Evolutionary conservation across 2,113 vertebrate genomes (phyloP).

Genomic region (Melierax canorus): DNA sequence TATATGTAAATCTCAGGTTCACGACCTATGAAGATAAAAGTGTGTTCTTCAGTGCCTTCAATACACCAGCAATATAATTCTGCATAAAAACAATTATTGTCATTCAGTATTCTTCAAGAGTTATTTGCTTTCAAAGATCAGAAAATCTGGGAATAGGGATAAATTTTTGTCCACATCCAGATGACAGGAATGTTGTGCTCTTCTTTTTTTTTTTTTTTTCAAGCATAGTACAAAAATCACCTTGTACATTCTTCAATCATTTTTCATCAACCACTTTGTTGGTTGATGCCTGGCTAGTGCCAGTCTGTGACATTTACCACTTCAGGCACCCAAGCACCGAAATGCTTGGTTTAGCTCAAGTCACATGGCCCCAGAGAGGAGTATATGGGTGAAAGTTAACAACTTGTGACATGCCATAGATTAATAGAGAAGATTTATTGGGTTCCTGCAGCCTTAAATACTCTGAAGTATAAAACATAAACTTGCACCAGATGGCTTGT

Average conservation of each 20-base stretch:
- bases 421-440: neutral
- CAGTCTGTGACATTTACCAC: neutral
- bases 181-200: fast-evolving
- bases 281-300: neutral
- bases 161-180: neutral
- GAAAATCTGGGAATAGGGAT: neutral
- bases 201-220: neutral
- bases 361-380: neutral
- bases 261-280: neutral
- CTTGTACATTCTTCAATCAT: neutral
- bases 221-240: neutral
- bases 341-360: neutral
- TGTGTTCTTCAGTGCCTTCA: neutral
- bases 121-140: neutral
- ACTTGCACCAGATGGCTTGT: neutral
- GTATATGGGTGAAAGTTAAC: neutral
- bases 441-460: neutral
- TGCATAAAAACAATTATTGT: neutral
- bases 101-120: neutral
- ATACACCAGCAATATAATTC: neutral
- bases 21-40: neutral
- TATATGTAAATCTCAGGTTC: neutral
- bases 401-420: neutral
- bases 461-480: neutral
- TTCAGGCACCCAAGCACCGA: neutral